Evolutionary conservation across 2,113 vertebrate genomes (phyloP).

Genomic region (Microtus montanus): DNA sequence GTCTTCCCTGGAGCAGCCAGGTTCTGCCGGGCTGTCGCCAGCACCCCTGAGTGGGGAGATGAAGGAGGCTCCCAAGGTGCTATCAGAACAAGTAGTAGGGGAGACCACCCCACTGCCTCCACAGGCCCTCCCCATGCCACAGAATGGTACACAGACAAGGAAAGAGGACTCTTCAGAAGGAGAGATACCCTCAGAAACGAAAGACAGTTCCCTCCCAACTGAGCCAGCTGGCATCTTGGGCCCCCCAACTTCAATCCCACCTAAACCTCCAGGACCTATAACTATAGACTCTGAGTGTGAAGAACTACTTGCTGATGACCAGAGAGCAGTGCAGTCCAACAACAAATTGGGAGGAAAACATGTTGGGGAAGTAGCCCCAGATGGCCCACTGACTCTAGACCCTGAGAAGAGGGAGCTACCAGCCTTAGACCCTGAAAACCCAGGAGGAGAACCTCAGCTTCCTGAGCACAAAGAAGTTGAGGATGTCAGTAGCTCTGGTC

Average conservation of each 20-base stretch:
- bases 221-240: background rate
- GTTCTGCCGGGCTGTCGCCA: background rate
- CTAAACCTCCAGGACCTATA: conserved; percentile 47
- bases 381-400: conserved; percentile 7
- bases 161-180: conserved; percentile 62
- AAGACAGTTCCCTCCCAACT: background rate
- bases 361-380: conserved; percentile 32
- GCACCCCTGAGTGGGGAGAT: background rate
- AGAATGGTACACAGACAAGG: conserved; percentile 25
- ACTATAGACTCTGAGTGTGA: conserved; percentile 28
- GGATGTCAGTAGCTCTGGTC: background rate
- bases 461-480: conserved; percentile 64
- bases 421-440: background rate
- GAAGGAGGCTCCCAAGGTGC: rapidly evolving
- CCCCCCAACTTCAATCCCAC: conserved; percentile 68
- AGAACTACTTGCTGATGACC: background rate
- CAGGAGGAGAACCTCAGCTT: conserved; percentile 49
- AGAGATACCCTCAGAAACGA: conserved; percentile 49
- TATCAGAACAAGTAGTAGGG: background rate
- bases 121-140: background rate
- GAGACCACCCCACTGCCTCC: background rate
- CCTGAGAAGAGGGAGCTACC: conserved; percentile 53
- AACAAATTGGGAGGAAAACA: background rate
- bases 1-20: background rate
- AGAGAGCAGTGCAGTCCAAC: background rate